A percentile compares a stretch with the other conserved stretches of the same genome.
These are phyloP conservation scores for Geopemphigus sp. DNA, from an alignment of 1,140 invertebrate genomes.

Conservation along the genomic window DNA sequence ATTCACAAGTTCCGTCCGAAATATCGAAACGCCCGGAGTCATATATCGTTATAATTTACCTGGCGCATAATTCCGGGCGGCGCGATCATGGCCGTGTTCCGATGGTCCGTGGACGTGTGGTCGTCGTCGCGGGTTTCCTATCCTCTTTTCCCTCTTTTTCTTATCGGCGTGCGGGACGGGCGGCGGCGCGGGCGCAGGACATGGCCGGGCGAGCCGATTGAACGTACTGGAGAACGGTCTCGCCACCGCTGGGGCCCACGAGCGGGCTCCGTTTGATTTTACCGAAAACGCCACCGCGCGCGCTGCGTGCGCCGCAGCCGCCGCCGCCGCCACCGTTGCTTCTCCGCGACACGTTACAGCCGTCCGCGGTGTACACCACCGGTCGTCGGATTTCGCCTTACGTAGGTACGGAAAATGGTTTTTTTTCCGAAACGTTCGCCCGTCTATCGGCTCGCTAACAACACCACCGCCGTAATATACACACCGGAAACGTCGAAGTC, in stretches of 20 bases:
- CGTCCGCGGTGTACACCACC: background rate
- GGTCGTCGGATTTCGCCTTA: background rate
- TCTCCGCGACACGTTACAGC: background rate
- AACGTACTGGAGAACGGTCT: slow-evolving; percentile 27
- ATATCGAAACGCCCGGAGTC: too few species aligned
- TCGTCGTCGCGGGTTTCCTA: background rate
- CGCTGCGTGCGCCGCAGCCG: background rate
- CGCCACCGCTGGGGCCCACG: background rate
- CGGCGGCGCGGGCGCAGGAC: slow-evolving; percentile 25
- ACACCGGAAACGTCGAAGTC: too few species aligned
- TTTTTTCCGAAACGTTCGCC: too few species aligned
- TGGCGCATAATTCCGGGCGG: slow-evolving; percentile 30
- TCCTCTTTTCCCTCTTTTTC: too few species aligned
- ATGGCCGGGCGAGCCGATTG: slow-evolving; percentile 46
- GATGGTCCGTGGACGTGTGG: background rate
- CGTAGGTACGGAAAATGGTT: too few species aligned
- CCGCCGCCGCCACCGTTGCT: too few species aligned
- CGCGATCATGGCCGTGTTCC: slow-evolving; percentile 32
- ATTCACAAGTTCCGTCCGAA: too few species aligned
- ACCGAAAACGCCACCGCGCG: background rate
- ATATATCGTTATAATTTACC: too few species aligned
- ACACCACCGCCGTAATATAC: too few species aligned
- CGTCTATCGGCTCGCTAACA: too few species aligned
- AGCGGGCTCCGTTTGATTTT: slow-evolving; percentile 18
- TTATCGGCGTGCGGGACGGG: slow-evolving; percentile 7